phyloP scores from a whole-genome alignment of 2,797 vertebrate genomes.

The Emydoidea blandingii region DNA sequence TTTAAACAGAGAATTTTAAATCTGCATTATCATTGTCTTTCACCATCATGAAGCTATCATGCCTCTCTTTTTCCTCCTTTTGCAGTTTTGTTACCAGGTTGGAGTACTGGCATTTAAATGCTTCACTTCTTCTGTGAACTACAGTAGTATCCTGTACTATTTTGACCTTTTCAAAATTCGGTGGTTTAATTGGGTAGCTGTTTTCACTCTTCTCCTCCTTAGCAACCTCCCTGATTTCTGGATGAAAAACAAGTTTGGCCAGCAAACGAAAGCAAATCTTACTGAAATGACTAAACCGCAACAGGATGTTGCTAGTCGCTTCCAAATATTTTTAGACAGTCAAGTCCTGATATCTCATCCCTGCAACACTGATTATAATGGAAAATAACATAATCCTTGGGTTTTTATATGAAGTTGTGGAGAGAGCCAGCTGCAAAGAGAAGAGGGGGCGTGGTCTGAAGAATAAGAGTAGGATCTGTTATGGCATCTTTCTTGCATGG shows the following conservation, averaged over 20 bases:
- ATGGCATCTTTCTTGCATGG: constrained; percentile 43
- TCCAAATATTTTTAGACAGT: neutral
- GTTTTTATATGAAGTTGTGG: neutral
- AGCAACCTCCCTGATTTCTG: constrained; percentile 33
- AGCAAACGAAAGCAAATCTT: constrained; percentile 31
- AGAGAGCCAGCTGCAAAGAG: constrained; percentile 13
- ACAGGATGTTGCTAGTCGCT: neutral
- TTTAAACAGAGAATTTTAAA: neutral
- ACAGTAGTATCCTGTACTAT: constrained; percentile 41
- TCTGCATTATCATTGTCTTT: neutral
- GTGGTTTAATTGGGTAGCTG: constrained; percentile 50
- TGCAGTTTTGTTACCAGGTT: neutral
- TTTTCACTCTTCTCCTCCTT: constrained; percentile 31
- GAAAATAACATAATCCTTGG: neutral
- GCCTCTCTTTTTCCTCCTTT: constrained; percentile 4
- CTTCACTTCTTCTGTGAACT: constrained; percentile 48
- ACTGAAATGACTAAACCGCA: neutral
- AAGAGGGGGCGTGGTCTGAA: constrained; percentile 14
- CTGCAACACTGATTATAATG: neutral
- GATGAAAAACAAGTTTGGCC: neutral
- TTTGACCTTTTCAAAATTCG: constrained; percentile 62
- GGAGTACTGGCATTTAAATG: constrained; percentile 38
- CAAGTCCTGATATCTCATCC: neutral
- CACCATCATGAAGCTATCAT: neutral
- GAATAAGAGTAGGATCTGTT: constrained; percentile 49